Evolutionary conservation across 1,140 invertebrate species (phyloP).

Genomic region (Cydia amplana): DNA sequence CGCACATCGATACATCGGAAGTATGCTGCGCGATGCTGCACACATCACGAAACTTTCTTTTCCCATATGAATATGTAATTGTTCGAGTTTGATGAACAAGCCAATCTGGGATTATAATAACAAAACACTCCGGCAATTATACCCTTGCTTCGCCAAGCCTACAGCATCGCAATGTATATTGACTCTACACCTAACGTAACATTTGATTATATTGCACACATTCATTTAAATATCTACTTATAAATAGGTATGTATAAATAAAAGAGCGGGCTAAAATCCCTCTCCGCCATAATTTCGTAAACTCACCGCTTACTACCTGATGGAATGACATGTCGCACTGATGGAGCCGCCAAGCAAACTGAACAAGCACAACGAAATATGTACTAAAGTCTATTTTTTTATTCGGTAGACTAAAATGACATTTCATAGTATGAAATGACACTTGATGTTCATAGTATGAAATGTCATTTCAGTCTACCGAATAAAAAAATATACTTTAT

Average conservation of each 20-base stretch:
- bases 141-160: background rate
- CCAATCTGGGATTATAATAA: background rate
- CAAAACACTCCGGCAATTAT: constrained; percentile 13
- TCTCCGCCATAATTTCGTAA: constrained; percentile 76
- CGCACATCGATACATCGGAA: constrained; percentile 47
- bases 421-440: too few species aligned
- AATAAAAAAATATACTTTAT: too few species aligned
- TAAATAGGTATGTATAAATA: constrained; percentile 43
- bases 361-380: constrained; percentile 36
- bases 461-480: too few species aligned
- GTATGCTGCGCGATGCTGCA: constrained; percentile 30
- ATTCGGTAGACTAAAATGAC: too few species aligned
- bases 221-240: constrained; percentile 61
- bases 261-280: constrained; percentile 75
- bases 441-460: too few species aligned
- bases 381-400: too few species aligned
- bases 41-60: constrained; percentile 26
- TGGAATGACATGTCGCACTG: constrained; percentile 71
- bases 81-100: background rate
- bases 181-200: constrained; percentile 65
- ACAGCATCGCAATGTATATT: constrained; percentile 42
- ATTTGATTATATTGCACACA: constrained; percentile 75
- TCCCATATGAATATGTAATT: constrained; percentile 13
- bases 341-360: constrained; percentile 68
- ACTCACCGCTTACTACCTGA: constrained; percentile 76